Conservation (phyloP, 2,797 vertebrate species). For the Channallabes apus region DNA sequence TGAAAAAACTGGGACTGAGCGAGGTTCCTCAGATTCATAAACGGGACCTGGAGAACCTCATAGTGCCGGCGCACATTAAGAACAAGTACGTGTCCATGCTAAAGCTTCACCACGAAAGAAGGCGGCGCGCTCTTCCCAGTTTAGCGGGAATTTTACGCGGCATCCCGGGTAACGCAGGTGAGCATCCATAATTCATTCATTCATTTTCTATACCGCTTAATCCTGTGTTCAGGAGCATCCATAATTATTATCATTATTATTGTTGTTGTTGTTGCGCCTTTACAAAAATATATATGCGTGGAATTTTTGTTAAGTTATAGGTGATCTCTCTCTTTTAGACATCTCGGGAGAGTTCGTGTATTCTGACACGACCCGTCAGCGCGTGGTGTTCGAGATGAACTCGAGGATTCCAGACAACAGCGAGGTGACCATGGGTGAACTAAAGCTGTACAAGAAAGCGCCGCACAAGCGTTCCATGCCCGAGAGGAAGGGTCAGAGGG, state of each 20-base stretch:
- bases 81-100: constrained; percentile 85
- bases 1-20: constrained; percentile 79
- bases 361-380: constrained; percentile 79
- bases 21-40: constrained; percentile 77
- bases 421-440: constrained; percentile 92
- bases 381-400: constrained; percentile 88
- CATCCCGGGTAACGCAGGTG: constrained; percentile 85
- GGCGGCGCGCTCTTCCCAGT: constrained; percentile 80
- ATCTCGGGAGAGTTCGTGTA: constrained; percentile 81
- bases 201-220: no score
- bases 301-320: not conserved
- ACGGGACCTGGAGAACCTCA: constrained; percentile 80
- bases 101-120: constrained; percentile 74
- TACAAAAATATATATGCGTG: not conserved
- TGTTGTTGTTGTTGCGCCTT: not conserved
- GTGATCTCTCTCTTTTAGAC: constrained; percentile 63
- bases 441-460: constrained; percentile 91
- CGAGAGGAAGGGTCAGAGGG: constrained; percentile 74
- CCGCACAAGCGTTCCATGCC: constrained; percentile 69
- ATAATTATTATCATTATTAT: not conserved
- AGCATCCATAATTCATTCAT: no score
- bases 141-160: constrained; percentile 86
- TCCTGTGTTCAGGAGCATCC: no score
- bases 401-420: constrained; percentile 86
- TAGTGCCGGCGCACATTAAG: constrained; percentile 80